These are phyloP conservation scores for Osedax frankpressi DNA, from an alignment of 2,888 invertebrate species.

Conservation along the genomic window DNA sequence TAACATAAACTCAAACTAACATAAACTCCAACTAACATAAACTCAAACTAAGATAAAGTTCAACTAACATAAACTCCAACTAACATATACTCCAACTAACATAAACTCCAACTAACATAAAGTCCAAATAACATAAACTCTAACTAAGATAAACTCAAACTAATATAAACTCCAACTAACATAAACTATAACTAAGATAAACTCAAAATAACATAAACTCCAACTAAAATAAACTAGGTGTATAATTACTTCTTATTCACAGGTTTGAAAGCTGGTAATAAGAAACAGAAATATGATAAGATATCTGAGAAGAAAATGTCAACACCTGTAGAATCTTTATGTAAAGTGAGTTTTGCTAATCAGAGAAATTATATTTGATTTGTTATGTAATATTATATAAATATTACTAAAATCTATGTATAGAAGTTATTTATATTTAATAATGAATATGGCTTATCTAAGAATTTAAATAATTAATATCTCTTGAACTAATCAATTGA, in stretches of 20 bases:
- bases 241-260: no score
- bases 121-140: neutral
- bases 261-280: slow-evolving; percentile 64
- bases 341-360: no score
- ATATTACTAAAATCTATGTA: no score
- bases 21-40: neutral
- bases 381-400: no score
- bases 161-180: neutral
- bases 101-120: neutral
- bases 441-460: no score
- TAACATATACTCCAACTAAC: neutral
- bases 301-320: slow-evolving; percentile 99
- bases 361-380: no score
- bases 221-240: no score
- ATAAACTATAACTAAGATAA: neutral
- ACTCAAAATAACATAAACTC: neutral
- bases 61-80: neutral
- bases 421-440: no score
- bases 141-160: neutral
- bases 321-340: slow-evolving; percentile 89
- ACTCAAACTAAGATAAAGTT: neutral
- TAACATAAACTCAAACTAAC: neutral
- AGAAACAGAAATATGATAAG: slow-evolving; percentile 97
- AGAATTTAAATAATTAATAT: no score
- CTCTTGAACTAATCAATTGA: no score